Evolutionary conservation across 1,140 invertebrate genomes (phyloP), one percentile per base, ranked within the genome.

Genomic region (Drosophila lowei): DNA sequence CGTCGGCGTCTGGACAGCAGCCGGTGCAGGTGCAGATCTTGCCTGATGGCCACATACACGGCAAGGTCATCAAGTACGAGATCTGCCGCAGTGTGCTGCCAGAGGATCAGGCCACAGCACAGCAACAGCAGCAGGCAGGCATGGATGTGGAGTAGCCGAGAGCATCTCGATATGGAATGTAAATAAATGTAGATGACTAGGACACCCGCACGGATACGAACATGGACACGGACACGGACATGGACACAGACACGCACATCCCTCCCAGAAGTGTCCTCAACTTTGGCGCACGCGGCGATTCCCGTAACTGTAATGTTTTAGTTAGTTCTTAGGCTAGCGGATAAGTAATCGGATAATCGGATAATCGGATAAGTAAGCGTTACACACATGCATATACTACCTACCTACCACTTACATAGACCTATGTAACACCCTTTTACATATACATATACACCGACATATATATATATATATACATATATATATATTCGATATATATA

Each of bases 241-340:
- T 18, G 23, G 47, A 60, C 53, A 59, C 52, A 64, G 46, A 28
- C 44, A 67, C 30, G 55, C 53, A 74, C 49, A 84, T 55, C 61
- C 48, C 64, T 53, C 46, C 38, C 65, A 43, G 16, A 55, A 43
- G 52, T 30, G 57, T 72, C 47, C 52, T 54, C 53, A 55, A 55
- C 50, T 30, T 23, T 43, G 64, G 30, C 15, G 65, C 60, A 67
- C 25, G 47, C 25, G 73, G 79, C 79, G 67, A 80, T 86, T 86
- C 77, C 83, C 78, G 68, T 86, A 86, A 63, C 30, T 88, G 62
- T 86, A 86, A 71, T 71, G 57, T 78, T 89, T 84, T 80, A 89
- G 74, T 80, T 84, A 89, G 43, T 56, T 42, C 57, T 75, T 85
- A 89, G 77, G 61, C 50, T 72, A 85, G 55, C 59, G 60, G 68